Evolutionary conservation across 2,888 invertebrate genomes (phyloP), one percentile per base, ranked within the genome.

Genomic region (Diadromus collaris): DNA sequence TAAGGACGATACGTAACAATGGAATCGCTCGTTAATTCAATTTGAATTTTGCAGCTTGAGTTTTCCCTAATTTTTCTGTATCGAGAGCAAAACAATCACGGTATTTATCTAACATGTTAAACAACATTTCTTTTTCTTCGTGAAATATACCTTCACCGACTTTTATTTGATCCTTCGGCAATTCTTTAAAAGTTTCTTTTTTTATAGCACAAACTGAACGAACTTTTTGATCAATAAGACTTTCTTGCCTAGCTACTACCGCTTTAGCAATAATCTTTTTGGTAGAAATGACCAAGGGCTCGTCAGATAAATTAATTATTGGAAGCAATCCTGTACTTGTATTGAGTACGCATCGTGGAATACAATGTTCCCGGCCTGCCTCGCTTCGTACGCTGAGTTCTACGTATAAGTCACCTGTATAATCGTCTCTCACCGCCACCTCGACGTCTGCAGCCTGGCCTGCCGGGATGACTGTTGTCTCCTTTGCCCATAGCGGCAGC

Each of bases 371-470:
- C 41, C 34, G 60, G 4, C 64, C 65, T 13, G 13, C 51, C 16
- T 65, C 67, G 48, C 60, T 67, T 67, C 71, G 71, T 67, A 71
- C 67, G 71, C 71, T 51, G 6, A 71, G 70, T n/a, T 76, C 75
- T 68, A 79, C 76, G 67, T 64, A 79, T 41, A 76, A 72, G 41
- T 76, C 76, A 72, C 76, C 76, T 21, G 13, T 48, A 58, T 56
- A 68, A 19, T 72, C 21, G n/a, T 72, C 34, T 51, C 34, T 72
- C 64, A 76, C 58, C 41, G 65, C 24, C 80, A 85, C 81, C 81
- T 85, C 10, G 44, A 71, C 29, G 70, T 86, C 46, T 79, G 83
- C 73, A 27, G 82, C 56, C 77, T 83, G 73, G 73, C 81, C 16
- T n/a, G 82, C 29, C 72, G 83, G 83, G 71, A 79, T 79, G 51